Base-by-base conservation (phyloP, 2,888 invertebrate genomes). In the Agrilus cyanescens region DNA sequence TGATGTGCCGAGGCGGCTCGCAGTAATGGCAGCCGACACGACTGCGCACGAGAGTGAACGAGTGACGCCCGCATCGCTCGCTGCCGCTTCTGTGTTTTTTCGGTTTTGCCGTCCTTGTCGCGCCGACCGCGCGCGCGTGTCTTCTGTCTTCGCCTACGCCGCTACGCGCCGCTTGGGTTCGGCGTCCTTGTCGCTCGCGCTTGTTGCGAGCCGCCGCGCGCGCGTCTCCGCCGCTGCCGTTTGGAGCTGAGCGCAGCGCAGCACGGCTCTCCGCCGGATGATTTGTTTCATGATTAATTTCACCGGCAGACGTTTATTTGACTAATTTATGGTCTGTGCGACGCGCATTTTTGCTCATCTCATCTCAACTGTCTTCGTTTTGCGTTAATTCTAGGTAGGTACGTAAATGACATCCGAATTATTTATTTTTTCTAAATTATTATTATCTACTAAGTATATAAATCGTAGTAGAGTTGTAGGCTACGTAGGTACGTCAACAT, bases 21-120 rank as follows among this genome's bases (percentile, higher is more conserved):
- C 63, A 66, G 60, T 65, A 66, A 67, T 67, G 67, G 66, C 66
- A 76, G 76, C 76, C 73, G 74, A 72, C 59, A 73, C 76, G 76
- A 75, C 74, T 76, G 76, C 76, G 76, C 76, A 74, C 74, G 66
- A 65, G 58, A 48, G 50, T 52, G 50, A 46, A 58, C 62, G 64
- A 65, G 50, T 51, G 48, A 43, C 48, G 48, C 43, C 46, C 48
- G 47, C 48, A 47, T 47, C 42, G 50, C 44, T 40, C 45, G 43
- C 46, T 41, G 40, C 43, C 29, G 47, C 45, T 46, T 45, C 43
- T 42, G 42, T 40, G 44, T 39, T 47, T 43, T 38, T n/a, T 25
- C 8, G 8, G 25, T 25, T 25, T 25, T 40, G 10, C 16, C 33
- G 34, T 16, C 16, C 20, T 34, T 44, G 13, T 47, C n/a, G 13